Evolutionary conservation across 1,140 invertebrate species (phyloP), one percentile per base, ranked within the genome.

Genomic region (Eurytemora carolleeae): DNA sequence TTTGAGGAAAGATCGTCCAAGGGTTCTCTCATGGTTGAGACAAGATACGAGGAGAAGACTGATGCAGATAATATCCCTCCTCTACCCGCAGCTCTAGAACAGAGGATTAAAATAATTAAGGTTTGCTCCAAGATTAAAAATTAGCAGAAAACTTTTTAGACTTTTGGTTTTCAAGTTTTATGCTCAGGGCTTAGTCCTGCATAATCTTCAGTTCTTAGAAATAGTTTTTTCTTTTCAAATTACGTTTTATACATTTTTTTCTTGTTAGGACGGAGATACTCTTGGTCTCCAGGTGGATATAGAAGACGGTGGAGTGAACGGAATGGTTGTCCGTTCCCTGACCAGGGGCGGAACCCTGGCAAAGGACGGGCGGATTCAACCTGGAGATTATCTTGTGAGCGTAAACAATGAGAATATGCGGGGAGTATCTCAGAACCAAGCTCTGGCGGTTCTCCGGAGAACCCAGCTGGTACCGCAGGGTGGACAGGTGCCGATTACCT

Each of bases 321-420:
- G 82, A 3, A 78, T 81, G 65, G 66, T 79, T 12, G 76, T 84
- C 15, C 78, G 75, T 55, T 73, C 73, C 24, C 70, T 83, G 15
- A 69, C 71, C 19, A 68, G 70, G 54, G 72, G 70, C 60, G 79
- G 81, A 54, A 76, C 79, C 16, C 70, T 81, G 18, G 71, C 68
- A 12, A 71, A 72, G 64, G 80, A 84, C 70, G 78, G 78, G 1
- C 70, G 77, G 18, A 71, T 83, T 23, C 71, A 72, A 53, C 70
- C 73, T 17, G 75, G 74, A 2, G 75, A 76, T 61, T 72, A 72
- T 58, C 62, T 78, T 26, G 63, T 77, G 1, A 68, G 74, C 16
- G 71, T 84, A 26, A 84, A 84, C 69, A 77, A 79, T 67, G 82
- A 84, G 72, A 77, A 70, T 63, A 72, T 84, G 65, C 71, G 80